These are phyloP conservation scores for Cephonodes hylas DNA, from an alignment of 2,888 invertebrate genomes.

Conservation along the genomic window DNA sequence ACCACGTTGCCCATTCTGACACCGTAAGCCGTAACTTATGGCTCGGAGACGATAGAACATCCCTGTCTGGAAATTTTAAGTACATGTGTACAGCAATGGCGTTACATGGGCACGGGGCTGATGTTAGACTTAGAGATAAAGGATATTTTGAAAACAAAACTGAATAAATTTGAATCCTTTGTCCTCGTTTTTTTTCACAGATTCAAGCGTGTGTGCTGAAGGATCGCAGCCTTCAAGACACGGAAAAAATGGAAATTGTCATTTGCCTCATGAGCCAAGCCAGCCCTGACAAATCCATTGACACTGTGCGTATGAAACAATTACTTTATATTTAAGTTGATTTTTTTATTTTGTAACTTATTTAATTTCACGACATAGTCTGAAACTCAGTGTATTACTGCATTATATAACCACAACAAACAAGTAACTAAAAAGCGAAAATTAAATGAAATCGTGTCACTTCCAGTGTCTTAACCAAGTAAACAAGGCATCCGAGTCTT, in stretches of 20 bases:
- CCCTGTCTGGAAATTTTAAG: too few relatives aligned
- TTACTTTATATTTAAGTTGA: background rate
- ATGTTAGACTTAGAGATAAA: too few relatives aligned
- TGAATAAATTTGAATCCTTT: background rate
- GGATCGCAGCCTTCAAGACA: slow-evolving; percentile 58
- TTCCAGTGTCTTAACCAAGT: slow-evolving; percentile 64
- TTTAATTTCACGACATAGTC: too few relatives aligned
- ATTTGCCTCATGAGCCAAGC: slow-evolving; percentile 83
- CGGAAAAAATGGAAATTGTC: slow-evolving; percentile 79
- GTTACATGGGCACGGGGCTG: too few relatives aligned
- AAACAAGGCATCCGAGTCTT: slow-evolving; percentile 39
- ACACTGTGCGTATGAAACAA: slow-evolving; percentile 46
- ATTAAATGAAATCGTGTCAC: background rate
- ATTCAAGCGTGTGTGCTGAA: slow-evolving; percentile 70
- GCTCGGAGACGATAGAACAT: too few relatives aligned
- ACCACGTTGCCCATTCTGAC: too few relatives aligned
- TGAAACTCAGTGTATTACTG: too few relatives aligned
- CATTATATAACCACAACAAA: too few relatives aligned
- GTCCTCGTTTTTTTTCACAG: slow-evolving; percentile 40
- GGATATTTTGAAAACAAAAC: background rate
- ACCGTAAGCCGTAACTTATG: too few relatives aligned
- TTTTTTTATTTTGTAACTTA: background rate
- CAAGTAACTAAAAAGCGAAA: too few relatives aligned
- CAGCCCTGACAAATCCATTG: slow-evolving; percentile 67
- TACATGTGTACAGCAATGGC: too few relatives aligned